Conservation (phyloP, 2,888 invertebrate species). For the Microplitis deprimator region DNA sequence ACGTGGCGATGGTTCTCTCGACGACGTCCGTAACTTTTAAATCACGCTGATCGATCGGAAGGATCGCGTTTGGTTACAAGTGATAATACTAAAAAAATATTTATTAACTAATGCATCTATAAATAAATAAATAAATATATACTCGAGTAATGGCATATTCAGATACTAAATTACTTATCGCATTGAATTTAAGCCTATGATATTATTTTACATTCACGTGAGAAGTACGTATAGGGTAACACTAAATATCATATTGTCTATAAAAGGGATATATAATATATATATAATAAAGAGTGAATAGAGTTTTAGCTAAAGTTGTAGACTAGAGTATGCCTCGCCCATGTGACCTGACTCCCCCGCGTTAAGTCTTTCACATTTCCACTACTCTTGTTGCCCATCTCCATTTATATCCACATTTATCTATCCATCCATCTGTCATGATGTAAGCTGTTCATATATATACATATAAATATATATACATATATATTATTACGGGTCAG, state of each 20-base stretch:
- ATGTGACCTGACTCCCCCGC: constrained; percentile 9
- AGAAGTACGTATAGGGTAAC: neutral
- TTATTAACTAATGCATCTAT: constrained; percentile 10
- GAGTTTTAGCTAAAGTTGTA: constrained; percentile 10
- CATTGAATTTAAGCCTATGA: too few relatives aligned
- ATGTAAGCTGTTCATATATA: constrained; percentile 21
- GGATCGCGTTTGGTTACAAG: constrained; percentile 32
- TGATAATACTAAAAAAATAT: neutral
- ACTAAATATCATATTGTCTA: neutral
- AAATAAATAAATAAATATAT: neutral
- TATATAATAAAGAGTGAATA: neutral
- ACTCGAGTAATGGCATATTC: too few relatives aligned
- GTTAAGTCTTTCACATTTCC: neutral
- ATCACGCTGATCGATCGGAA: constrained; percentile 48
- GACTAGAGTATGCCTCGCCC: constrained; percentile 30
- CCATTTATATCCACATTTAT: constrained; percentile 22
- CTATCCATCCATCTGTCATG: constrained; percentile 38
- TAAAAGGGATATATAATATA: neutral
- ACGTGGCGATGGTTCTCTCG: constrained; percentile 39
- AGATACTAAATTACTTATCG: too few relatives aligned
- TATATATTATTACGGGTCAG: constrained; percentile 47
- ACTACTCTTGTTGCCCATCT: constrained; percentile 1
- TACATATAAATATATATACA: constrained; percentile 13
- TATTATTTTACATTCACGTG: too few relatives aligned
- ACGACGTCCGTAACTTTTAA: constrained; percentile 44